Evolutionary conservation across 2,888 invertebrate species (phyloP).

Genomic region (Campoplex capitator): DNA sequence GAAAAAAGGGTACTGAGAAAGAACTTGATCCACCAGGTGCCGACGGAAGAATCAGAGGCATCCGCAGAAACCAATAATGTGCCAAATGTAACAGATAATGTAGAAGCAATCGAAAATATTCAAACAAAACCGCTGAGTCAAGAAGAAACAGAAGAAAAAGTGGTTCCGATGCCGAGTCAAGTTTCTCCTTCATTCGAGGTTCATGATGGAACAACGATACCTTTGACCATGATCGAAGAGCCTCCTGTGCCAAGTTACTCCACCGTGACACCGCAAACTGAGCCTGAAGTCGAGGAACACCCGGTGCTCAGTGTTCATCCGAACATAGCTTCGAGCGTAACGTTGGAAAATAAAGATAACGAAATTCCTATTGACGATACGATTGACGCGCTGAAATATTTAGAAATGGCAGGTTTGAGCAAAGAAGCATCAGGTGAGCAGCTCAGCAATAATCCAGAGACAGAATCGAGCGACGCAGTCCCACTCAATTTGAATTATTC

Average conservation of each 20-base stretch:
- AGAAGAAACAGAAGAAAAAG: neutral
- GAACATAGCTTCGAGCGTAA: conserved; percentile 68
- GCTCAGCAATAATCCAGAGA: neutral
- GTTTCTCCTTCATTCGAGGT: conserved; percentile 83
- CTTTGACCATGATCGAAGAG: conserved; percentile 65
- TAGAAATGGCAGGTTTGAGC: conserved; percentile 15
- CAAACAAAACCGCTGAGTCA: neutral
- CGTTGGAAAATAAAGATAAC: conserved; percentile 25
- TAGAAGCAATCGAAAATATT: neutral
- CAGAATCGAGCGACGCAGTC: conserved; percentile 34
- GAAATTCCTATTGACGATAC: conserved; percentile 13
- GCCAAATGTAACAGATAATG: conserved; percentile 19
- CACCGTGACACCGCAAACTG: conserved; percentile 42
- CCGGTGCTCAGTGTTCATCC: conserved; percentile 74
- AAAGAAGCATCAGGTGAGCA: neutral
- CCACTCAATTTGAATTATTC: neutral
- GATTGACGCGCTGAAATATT: conserved; percentile 33
- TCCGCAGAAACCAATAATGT: conserved; percentile 1
- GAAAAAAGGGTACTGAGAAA: conserved; percentile 87
- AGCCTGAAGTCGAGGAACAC: conserved; percentile 64
- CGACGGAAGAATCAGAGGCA: conserved; percentile 80
- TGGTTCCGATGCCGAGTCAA: conserved; percentile 34
- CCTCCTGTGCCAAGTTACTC: conserved; percentile 67
- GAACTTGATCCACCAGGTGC: conserved; percentile 83
- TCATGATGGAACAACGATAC: conserved; percentile 89